Evolutionary conservation across 2,113 vertebrate genomes (phyloP).

Genomic region (Cyprinodon tularosa): DNA sequence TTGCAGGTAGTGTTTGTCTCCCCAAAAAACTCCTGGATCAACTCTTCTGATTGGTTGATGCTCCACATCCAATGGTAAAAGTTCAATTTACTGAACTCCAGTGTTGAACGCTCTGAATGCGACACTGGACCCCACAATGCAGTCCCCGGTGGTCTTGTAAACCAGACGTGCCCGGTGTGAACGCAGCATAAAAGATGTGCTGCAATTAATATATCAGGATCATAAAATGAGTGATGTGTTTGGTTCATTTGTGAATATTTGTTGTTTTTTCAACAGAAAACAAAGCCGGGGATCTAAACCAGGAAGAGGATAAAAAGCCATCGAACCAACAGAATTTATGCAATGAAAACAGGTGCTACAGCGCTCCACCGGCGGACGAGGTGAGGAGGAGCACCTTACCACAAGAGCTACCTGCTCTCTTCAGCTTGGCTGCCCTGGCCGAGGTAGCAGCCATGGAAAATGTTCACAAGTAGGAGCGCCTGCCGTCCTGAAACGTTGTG

Average conservation of each 20-base stretch:
- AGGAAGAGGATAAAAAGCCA: constrained; percentile 85
- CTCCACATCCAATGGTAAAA: too few relatives aligned
- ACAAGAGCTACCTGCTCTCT: constrained; percentile 86
- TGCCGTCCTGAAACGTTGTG: not conserved
- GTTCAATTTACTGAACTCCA: too few relatives aligned
- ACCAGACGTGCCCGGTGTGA: too few relatives aligned
- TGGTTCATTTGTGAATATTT: not conserved
- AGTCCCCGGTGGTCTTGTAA: too few relatives aligned
- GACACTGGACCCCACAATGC: too few relatives aligned
- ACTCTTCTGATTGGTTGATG: too few relatives aligned
- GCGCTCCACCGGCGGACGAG: constrained; percentile 74
- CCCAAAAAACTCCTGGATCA: too few relatives aligned
- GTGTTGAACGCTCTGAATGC: too few relatives aligned
- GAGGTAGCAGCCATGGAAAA: constrained; percentile 99
- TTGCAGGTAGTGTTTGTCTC: too few relatives aligned
- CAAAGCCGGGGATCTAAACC: constrained; percentile 86
- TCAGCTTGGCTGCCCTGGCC: constrained; percentile 97
- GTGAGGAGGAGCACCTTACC: constrained; percentile 83
- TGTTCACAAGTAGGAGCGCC: constrained; percentile 86
- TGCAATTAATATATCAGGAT: not conserved
- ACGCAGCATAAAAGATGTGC: too few relatives aligned
- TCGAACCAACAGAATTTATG: constrained; percentile 84
- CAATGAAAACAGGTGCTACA: constrained; percentile 82
- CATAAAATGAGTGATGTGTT: not conserved
- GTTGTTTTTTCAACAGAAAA: constrained; percentile 81